A percentile compares a stretch with the other conserved stretches of the same genome.
phyloP scores from a whole-genome alignment of 2,113 vertebrate genomes.

The Chlorodrepanis virens region DNA sequence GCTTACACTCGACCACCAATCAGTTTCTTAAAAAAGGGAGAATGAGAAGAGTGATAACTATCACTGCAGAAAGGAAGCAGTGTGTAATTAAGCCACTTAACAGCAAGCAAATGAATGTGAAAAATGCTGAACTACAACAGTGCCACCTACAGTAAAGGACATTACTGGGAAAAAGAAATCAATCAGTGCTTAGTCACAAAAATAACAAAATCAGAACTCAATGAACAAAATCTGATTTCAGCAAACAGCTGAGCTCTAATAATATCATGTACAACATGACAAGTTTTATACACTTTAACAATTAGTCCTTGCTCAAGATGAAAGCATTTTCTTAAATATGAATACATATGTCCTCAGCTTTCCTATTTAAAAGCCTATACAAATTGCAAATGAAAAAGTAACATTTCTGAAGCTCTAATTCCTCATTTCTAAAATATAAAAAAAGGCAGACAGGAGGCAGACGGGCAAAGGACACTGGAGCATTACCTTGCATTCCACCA shows the following conservation, averaged over 20 bases:
- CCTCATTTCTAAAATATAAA: neutral
- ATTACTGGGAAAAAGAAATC: neutral
- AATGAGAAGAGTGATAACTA: slow-evolving; percentile 71
- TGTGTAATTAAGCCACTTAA: slow-evolving; percentile 68
- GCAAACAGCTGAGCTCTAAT: neutral
- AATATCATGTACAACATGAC: neutral
- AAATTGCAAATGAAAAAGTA: neutral
- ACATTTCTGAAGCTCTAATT: neutral
- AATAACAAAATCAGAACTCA: neutral
- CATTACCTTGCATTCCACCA: slow-evolving; percentile 95
- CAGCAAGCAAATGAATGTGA: slow-evolving; percentile 70
- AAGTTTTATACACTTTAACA: neutral
- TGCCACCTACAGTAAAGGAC: slow-evolving; percentile 66
- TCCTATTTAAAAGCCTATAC: neutral
- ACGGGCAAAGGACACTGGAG: neutral
- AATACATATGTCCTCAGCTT: neutral
- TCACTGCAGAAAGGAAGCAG: slow-evolving; percentile 64
- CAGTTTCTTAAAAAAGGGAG: slow-evolving; percentile 57
- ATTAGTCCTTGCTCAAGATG: neutral
- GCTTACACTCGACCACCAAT: slow-evolving; percentile 58
- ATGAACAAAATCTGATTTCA: neutral
- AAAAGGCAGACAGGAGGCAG: fast-evolving
- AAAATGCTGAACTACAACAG: slow-evolving; percentile 56
- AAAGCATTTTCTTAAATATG: neutral
- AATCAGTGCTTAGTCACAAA: neutral